Conservation (phyloP, 2,888 invertebrate genomes). For the Alloscopus bannaensis region DNA sequence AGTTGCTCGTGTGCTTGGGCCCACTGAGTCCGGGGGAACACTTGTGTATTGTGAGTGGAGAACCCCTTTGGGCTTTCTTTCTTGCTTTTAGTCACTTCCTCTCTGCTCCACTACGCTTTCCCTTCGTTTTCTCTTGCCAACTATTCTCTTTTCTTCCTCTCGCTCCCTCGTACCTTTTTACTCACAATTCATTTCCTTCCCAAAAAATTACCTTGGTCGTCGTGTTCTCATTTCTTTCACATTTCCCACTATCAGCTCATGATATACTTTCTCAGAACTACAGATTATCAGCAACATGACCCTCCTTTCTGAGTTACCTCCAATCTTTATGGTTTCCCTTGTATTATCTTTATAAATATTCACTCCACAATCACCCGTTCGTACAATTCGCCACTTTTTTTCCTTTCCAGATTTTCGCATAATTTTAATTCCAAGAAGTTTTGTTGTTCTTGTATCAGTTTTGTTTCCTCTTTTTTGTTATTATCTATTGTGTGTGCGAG, state of each 20-base stretch:
- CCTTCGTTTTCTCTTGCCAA: not conserved
- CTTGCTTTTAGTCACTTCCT: constrained; percentile 47
- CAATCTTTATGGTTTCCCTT: no score
- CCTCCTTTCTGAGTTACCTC: no score
- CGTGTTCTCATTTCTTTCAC: not conserved
- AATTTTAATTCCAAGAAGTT: no score
- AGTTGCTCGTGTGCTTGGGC: constrained; percentile 42
- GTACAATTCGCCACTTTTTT: no score
- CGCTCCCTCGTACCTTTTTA: not conserved
- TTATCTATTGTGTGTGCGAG: no score
- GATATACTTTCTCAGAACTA: no score
- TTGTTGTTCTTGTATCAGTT: no score
- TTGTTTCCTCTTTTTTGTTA: no score
- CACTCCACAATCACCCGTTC: no score
- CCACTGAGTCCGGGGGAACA: not conserved
- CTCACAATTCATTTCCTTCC: constrained; percentile 2
- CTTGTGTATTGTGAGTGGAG: constrained; percentile 15
- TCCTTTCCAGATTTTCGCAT: no score
- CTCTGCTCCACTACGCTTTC: not conserved
- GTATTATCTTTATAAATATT: no score
- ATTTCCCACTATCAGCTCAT: not conserved
- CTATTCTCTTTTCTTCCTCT: not conserved
- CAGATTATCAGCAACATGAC: no score
- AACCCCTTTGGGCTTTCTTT: constrained; percentile 45
- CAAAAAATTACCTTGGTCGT: not conserved